Conservation (phyloP, 2,888 invertebrate genomes). For the Hypolimnas misippus region DNA sequence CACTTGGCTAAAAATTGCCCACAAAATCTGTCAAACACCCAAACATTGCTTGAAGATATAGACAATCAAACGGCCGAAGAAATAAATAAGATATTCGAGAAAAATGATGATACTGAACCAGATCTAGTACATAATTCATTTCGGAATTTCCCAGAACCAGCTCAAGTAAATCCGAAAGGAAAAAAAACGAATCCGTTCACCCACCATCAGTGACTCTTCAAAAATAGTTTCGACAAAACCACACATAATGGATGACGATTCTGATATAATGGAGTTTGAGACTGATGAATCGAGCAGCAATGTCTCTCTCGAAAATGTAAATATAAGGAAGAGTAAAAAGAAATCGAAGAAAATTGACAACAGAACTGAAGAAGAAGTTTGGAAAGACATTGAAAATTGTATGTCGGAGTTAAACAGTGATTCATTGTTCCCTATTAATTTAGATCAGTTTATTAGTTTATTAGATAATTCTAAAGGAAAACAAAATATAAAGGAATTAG, state of each 20-base stretch:
- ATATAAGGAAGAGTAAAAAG: constrained; percentile 13
- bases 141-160: neutral
- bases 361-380: constrained; percentile 29
- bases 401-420: constrained; percentile 17
- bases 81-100: neutral
- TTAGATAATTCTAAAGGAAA: constrained; percentile 30
- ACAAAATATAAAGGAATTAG: constrained; percentile 34
- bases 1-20: constrained; percentile 30
- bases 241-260: constrained; percentile 4
- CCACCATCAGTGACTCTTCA: constrained; percentile 9
- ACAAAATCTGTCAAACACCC: neutral
- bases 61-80: neutral
- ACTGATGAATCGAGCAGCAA: constrained; percentile 17
- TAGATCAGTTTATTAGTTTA: constrained; percentile 37
- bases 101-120: neutral
- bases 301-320: constrained; percentile 3
- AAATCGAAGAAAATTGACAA: constrained; percentile 23
- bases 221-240: neutral
- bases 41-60: neutral
- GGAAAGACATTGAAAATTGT: constrained; percentile 25
- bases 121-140: neutral
- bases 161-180: constrained; percentile 7
- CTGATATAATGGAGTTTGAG: neutral
- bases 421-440: constrained; percentile 16
- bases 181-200: constrained; percentile 19